These are phyloP conservation scores for Anguilla marmorata DNA, from an alignment of 2,797 vertebrate genomes.

Conservation along the genomic window DNA sequence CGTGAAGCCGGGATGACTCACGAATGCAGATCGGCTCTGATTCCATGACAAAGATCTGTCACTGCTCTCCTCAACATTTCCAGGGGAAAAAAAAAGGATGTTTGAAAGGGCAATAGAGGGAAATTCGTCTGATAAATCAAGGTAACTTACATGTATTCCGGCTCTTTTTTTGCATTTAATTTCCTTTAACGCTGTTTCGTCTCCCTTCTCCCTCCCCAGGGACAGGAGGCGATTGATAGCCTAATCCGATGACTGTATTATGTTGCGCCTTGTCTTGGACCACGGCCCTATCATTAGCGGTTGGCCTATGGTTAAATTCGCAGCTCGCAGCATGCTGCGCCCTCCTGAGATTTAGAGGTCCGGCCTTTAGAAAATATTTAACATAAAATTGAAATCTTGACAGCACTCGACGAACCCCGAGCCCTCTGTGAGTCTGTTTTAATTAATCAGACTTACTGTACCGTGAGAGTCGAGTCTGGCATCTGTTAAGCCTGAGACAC, in stretches of 20 bases:
- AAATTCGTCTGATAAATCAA: constrained; percentile 29
- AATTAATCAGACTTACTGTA: constrained; percentile 75
- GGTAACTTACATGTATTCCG: constrained; percentile 68
- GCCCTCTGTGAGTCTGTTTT: constrained; percentile 71
- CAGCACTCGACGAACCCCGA: constrained; percentile 69
- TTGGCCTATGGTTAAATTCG: constrained; percentile 83
- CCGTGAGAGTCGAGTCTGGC: constrained; percentile 66
- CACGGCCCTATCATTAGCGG: constrained; percentile 80
- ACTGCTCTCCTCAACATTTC: background rate
- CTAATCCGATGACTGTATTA: constrained; percentile 81
- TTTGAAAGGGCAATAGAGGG: constrained; percentile 63
- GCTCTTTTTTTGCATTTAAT: constrained; percentile 70
- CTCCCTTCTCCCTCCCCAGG: constrained; percentile 72
- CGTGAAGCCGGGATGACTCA: background rate
- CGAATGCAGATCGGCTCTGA: background rate
- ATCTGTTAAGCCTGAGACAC: constrained; percentile 56
- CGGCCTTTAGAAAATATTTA: constrained; percentile 84
- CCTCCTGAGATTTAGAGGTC: constrained; percentile 76
- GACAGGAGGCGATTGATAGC: constrained; percentile 75
- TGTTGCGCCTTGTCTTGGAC: constrained; percentile 74
- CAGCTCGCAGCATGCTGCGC: constrained; percentile 77
- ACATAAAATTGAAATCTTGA: constrained; percentile 83
- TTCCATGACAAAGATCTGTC: constrained; percentile 9
- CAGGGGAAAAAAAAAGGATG: constrained; percentile 41
- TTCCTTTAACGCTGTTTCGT: constrained; percentile 76